These are phyloP conservation scores for Sinodicranocentrus sp. DNA, from an alignment of 2,888 invertebrate species.

Conservation along the genomic window DNA sequence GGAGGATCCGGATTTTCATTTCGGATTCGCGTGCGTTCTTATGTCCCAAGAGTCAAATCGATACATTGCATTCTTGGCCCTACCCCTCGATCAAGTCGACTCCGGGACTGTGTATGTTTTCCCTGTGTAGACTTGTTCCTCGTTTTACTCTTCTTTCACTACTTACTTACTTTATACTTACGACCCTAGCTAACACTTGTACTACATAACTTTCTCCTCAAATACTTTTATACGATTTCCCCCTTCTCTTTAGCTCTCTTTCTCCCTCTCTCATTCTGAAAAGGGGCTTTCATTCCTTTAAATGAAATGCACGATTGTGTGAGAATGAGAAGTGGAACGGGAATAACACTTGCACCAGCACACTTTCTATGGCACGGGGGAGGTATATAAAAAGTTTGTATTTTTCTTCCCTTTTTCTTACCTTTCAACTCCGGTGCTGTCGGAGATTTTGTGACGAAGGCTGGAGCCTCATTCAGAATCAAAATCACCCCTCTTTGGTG, in stretches of 20 bases:
- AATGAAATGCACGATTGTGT: slow-evolving; percentile 35
- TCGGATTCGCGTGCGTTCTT: slow-evolving; percentile 75
- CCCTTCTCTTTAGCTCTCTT: slow-evolving; percentile 5
- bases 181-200: slow-evolving; percentile 28
- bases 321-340: neutral
- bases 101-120: slow-evolving; percentile 21
- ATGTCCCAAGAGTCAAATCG: slow-evolving; percentile 76
- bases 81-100: slow-evolving; percentile 55
- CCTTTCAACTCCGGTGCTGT: too few relatives aligned
- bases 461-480: too few relatives aligned
- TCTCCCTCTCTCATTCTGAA: slow-evolving; percentile 12
- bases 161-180: slow-evolving; percentile 27
- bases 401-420: too few relatives aligned
- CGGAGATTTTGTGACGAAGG: too few relatives aligned
- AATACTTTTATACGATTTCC: slow-evolving; percentile 7
- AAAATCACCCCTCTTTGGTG: too few relatives aligned
- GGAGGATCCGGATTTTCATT: slow-evolving; percentile 73
- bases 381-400: too few relatives aligned
- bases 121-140: neutral
- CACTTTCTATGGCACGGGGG: too few relatives aligned
- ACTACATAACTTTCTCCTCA: slow-evolving; percentile 35
- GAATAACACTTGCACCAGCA: neutral
- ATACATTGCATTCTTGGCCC: slow-evolving; percentile 76
- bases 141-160: slow-evolving; percentile 1
- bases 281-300: slow-evolving; percentile 24